Evolutionary conservation across 2,888 invertebrate species (phyloP).

Genomic region (Poecilus cupreus): DNA sequence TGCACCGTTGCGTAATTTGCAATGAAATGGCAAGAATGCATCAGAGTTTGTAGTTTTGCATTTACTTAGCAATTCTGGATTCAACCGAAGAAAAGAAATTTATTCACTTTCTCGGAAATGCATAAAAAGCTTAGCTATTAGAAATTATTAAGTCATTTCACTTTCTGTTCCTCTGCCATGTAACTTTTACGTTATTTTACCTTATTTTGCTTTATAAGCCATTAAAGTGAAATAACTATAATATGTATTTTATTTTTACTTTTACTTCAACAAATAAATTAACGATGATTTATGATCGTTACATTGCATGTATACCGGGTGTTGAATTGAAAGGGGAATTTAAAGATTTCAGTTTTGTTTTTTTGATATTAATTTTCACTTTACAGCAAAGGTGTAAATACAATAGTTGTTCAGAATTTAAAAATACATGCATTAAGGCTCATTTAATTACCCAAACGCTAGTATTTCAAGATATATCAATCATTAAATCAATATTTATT

Average conservation of each 20-base stretch:
- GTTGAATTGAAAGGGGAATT: too few species aligned
- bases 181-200: conserved; percentile 17
- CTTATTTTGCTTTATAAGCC: conserved; percentile 15
- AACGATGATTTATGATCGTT: background rate
- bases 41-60: conserved; percentile 21
- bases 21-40: conserved; percentile 45
- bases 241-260: background rate
- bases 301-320: background rate
- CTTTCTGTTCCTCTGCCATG: conserved; percentile 18
- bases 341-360: too few species aligned
- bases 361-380: too few species aligned
- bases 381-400: too few species aligned
- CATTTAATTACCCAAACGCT: too few species aligned
- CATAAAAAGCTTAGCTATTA: conserved; percentile 42
- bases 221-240: conserved; percentile 17
- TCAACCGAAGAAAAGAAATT: conserved; percentile 41
- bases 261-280: conserved; percentile 11
- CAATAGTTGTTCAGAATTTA: too few species aligned
- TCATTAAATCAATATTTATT: too few species aligned
- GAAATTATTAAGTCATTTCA: conserved; percentile 50
- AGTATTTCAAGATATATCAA: too few species aligned
- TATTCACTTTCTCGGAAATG: conserved; percentile 46
- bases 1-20: conserved; percentile 25
- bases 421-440: too few species aligned
- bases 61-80: conserved; percentile 20